A percentile compares a stretch with the other conserved stretches of the same genome.
These are phyloP conservation scores for Elymnias hypermnestra DNA, from an alignment of 1,140 invertebrate species.

Conservation along the genomic window DNA sequence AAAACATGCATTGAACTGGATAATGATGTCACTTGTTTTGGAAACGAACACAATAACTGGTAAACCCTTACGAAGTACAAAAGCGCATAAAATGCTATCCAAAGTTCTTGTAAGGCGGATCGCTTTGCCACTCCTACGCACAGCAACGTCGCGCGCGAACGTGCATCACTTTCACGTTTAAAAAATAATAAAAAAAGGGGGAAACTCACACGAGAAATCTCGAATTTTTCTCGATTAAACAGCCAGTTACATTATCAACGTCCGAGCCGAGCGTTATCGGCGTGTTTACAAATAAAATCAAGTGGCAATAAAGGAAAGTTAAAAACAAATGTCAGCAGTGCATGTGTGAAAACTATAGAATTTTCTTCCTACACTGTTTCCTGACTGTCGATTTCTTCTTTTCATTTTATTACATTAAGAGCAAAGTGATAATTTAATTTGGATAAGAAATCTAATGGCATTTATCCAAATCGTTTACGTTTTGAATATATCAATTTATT, in stretches of 20 bases:
- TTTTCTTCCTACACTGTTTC: conserved; percentile 25
- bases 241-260: conserved; percentile 37
- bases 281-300: conserved; percentile 53
- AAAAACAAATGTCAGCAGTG: conserved; percentile 17
- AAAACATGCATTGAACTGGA: not conserved
- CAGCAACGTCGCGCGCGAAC: conserved; percentile 44
- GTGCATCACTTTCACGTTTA: conserved; percentile 44
- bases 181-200: conserved; percentile 51
- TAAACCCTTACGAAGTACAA: conserved; percentile 3
- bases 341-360: conserved; percentile 26
- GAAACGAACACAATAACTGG: not conserved
- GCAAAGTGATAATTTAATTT: too few relatives aligned
- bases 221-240: conserved; percentile 41
- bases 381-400: conserved; percentile 20
- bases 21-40: not conserved
- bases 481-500: too few relatives aligned
- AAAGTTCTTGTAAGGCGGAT: conserved; percentile 4
- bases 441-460: too few relatives aligned
- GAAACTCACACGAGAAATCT: conserved; percentile 46
- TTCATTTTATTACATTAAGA: conserved; percentile 2
- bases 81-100: conserved; percentile 4
- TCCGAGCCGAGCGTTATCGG: conserved; percentile 31
- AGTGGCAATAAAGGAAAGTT: conserved; percentile 42
- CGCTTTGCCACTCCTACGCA: conserved; percentile 39
- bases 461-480: too few relatives aligned